phyloP scores from a whole-genome alignment of 2,888 invertebrate genomes.

The Drosophila birchii region DNA sequence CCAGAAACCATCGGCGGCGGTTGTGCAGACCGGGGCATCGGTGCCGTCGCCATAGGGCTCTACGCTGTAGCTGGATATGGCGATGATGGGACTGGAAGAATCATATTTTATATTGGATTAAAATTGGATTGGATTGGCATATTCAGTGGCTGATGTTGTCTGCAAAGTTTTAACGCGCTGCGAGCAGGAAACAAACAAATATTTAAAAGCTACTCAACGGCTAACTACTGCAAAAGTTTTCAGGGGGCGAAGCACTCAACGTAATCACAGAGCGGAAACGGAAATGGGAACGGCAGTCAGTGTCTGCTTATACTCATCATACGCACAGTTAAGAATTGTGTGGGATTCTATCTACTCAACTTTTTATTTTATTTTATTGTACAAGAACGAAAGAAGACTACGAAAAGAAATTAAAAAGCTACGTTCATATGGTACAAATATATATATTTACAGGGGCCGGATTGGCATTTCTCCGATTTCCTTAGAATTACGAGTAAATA shows the following conservation, averaged over 20 bases:
- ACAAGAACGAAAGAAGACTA: constrained; percentile 11
- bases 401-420: constrained; percentile 49
- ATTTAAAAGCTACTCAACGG: constrained; percentile 59
- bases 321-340: constrained; percentile 24
- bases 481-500: constrained; percentile 31
- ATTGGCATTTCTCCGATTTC: constrained; percentile 36
- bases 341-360: constrained; percentile 33
- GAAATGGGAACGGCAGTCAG: constrained; percentile 59
- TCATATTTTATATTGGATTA: constrained; percentile 25
- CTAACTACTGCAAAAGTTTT: constrained; percentile 44
- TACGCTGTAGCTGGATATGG: constrained; percentile 91
- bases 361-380: constrained; percentile 2
- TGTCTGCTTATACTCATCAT: constrained; percentile 50
- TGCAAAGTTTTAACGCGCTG: constrained; percentile 59
- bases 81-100: constrained; percentile 91
- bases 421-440: constrained; percentile 43
- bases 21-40: constrained; percentile 90
- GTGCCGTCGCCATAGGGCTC: constrained; percentile 90
- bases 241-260: constrained; percentile 56
- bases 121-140: constrained; percentile 1
- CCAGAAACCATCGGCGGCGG: constrained; percentile 92
- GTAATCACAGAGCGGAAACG: constrained; percentile 74
- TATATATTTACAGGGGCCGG: constrained; percentile 41
- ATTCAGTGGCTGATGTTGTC: constrained; percentile 51
- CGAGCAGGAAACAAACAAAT: constrained; percentile 56